Conservation (phyloP, 2,888 invertebrate genomes). For the Spilarctia lutea region DNA sequence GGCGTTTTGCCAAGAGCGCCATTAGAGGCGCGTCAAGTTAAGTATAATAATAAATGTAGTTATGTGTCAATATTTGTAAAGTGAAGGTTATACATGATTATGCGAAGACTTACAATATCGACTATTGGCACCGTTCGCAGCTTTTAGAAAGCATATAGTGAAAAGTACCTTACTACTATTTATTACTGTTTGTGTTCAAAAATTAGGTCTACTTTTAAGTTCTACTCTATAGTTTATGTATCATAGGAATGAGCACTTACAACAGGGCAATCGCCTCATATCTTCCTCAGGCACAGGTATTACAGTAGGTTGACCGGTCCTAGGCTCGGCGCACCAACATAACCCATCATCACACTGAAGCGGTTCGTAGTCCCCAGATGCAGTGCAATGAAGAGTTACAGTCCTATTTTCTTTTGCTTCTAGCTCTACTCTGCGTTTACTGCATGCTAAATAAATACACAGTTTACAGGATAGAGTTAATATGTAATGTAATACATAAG, state of each 20-base stretch:
- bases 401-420: slow-evolving; percentile 75
- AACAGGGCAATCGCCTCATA: slow-evolving; percentile 88
- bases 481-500: no score
- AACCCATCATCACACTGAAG: slow-evolving; percentile 89
- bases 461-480: not conserved
- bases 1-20: no score
- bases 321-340: slow-evolving; percentile 89
- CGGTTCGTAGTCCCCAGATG: slow-evolving; percentile 89
- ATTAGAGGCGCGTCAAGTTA: no score
- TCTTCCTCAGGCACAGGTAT: slow-evolving; percentile 86
- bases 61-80: no score
- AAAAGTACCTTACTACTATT: not conserved
- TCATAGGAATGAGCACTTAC: slow-evolving; percentile 75
- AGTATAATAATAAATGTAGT: no score
- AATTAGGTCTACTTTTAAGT: not conserved
- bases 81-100: no score
- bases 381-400: slow-evolving; percentile 88
- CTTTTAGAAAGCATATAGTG: not conserved
- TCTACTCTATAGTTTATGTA: not conserved
- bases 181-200: not conserved
- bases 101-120: no score
- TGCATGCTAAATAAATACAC: slow-evolving; percentile 83
- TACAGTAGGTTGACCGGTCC: slow-evolving; percentile 86
- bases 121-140: no score
- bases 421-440: slow-evolving; percentile 86